phyloP scores from a whole-genome alignment of 2,888 invertebrate genomes.

The Empis stercorea region DNA sequence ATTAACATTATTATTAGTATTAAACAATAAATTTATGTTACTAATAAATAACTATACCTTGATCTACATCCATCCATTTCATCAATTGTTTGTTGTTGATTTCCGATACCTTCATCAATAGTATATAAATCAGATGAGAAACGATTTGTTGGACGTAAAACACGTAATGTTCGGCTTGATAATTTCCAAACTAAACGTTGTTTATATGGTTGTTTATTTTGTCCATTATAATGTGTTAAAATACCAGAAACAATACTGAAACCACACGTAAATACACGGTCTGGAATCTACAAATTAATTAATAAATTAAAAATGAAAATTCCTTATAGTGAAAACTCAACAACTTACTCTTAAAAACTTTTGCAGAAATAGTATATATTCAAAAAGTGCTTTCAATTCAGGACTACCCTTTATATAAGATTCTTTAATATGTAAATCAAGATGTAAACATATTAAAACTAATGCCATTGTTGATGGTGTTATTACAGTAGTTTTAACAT shows the following conservation, averaged over 20 bases:
- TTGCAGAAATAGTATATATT: slow-evolving; percentile 59
- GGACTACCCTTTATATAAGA: slow-evolving; percentile 36
- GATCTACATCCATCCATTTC: slow-evolving; percentile 33
- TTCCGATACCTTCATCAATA: slow-evolving; percentile 51
- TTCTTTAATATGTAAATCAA: slow-evolving; percentile 43
- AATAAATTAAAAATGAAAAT: not conserved
- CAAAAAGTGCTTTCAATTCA: slow-evolving; percentile 49
- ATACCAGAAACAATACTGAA: slow-evolving; percentile 50
- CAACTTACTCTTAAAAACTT: slow-evolving; percentile 53
- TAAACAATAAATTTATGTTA: too few relatives aligned
- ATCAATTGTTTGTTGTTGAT: slow-evolving; percentile 15
- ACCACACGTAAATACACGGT: slow-evolving; percentile 47
- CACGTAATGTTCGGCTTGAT: slow-evolving; percentile 54
- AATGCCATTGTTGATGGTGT: slow-evolving; percentile 65
- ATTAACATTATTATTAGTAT: too few relatives aligned
- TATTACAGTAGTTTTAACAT: slow-evolving; percentile 60
- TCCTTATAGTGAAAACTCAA: not conserved
- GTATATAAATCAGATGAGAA: slow-evolving; percentile 59
- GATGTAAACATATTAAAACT: slow-evolving; percentile 58
- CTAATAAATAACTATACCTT: too few relatives aligned
- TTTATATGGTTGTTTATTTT: slow-evolving; percentile 51
- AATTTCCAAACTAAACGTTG: slow-evolving; percentile 67
- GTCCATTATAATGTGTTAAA: slow-evolving; percentile 57
- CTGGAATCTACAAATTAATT: slow-evolving; percentile 50
- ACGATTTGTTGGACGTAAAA: slow-evolving; percentile 60